phyloP scores from a whole-genome alignment of 2,113 vertebrate genomes.

The Cavia aperea region DNA sequence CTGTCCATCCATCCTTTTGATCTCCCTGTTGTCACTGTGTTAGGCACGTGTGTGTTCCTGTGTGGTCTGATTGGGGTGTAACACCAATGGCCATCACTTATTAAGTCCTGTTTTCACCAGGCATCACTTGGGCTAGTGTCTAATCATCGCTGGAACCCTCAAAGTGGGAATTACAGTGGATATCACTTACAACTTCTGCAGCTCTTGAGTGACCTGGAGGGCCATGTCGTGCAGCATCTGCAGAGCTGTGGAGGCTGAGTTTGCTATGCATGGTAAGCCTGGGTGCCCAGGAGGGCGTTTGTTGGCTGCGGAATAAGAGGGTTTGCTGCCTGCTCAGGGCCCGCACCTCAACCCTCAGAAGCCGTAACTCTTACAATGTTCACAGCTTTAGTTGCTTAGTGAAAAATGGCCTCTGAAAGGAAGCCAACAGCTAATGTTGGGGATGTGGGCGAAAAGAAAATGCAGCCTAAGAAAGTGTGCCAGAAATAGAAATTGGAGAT shows the following conservation, averaged over 20 bases:
- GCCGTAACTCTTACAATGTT: background rate
- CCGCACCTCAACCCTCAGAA: background rate
- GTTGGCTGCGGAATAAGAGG: background rate
- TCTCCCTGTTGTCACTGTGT: background rate
- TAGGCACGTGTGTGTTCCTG: background rate
- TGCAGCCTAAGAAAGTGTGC: background rate
- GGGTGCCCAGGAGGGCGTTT: background rate
- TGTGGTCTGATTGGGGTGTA: background rate
- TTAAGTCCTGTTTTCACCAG: background rate
- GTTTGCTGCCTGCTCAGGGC: background rate
- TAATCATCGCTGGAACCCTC: background rate
- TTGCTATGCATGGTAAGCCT: background rate
- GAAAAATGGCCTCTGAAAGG: background rate
- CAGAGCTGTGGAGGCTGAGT: background rate
- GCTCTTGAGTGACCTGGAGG: background rate
- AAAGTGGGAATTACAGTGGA: background rate
- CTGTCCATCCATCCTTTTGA: background rate
- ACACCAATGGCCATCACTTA: background rate
- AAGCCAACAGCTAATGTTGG: background rate
- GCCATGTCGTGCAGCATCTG: accelerated
- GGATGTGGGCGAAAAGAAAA: background rate
- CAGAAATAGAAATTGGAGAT: conserved; percentile 5
- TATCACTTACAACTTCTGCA: background rate
- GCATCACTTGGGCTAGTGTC: background rate
- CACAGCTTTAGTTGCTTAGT: background rate